Base-by-base conservation (phyloP, 2,113 vertebrate species). In the Charadrius vociferus region DNA sequence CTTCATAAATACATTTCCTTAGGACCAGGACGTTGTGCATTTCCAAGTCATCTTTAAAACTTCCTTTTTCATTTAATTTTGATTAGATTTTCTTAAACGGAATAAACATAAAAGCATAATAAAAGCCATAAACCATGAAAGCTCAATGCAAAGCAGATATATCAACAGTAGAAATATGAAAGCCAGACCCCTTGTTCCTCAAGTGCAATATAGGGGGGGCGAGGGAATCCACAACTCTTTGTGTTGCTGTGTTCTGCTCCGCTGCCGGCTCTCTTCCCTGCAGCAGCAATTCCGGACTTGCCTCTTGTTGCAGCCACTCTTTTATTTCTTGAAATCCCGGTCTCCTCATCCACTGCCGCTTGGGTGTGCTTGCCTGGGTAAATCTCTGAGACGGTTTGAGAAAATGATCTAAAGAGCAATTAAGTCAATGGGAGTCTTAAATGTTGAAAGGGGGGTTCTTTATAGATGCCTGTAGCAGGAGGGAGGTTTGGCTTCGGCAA, bases 121-220 rank as follows among this genome's bases (percentile, higher is more conserved):
- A 79, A 59, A 68, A 77, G 68, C 67, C 8, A 34, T 62, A 86
- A 90, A 68, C 68, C 63, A 55, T 43, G 50, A 45, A 80, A 90
- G 59, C 67, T 50, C 93, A 93, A 94, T 85, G 49, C 59, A 96
- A 77, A 95, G 37, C 95, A 96, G 94, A 93, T 70, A 37, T 4
- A 77, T 16, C 47, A 58, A 72, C 17, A 72, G 59, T 34, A 75
- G 17, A 92, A 90, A 78, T 62, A 59, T 45, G 68, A 94, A 93
- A 93, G 36, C 50, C 89, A 95, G 80, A 67, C 22, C 23, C 24
- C n/a, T 45, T 36, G 10, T 68, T 91, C 55, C 61, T 90, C 29
- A 14, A 65, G n/a, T 26, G 26, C 12, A 71, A 0, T 26, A 19
- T 16, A 13, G 14, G 10, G 13, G 22, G 29, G 26, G 27, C 5